phyloP scores from a whole-genome alignment of 2,113 vertebrate species.

The Gnathonemus longibarbis region DNA sequence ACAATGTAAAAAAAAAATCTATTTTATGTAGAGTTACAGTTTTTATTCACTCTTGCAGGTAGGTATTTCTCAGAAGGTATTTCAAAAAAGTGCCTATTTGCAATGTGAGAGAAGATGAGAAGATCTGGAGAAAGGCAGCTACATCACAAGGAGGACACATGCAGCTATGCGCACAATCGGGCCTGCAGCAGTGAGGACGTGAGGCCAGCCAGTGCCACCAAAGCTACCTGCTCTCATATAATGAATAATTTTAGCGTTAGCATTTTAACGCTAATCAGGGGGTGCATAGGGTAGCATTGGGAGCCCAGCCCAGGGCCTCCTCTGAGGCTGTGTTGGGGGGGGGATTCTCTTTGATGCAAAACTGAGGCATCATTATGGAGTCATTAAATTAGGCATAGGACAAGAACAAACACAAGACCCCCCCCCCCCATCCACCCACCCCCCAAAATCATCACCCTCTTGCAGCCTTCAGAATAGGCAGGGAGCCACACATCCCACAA shows the following conservation, averaged over 20 bases:
- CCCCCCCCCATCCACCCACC: background rate
- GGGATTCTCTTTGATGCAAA: background rate
- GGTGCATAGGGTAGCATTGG: too few relatives aligned
- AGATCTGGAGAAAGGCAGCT: background rate
- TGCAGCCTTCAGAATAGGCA: background rate
- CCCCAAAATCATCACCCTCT: slow-evolving; percentile 5
- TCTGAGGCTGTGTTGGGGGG: background rate
- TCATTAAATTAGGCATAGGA: slow-evolving; percentile 17
- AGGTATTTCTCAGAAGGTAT: background rate
- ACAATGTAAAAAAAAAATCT: background rate
- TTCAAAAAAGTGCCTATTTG: background rate
- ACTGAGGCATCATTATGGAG: slow-evolving; percentile 16
- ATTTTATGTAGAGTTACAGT: background rate
- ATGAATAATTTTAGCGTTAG: background rate
- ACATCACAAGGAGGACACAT: background rate
- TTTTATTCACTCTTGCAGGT: background rate
- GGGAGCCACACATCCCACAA: background rate
- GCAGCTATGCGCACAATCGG: background rate
- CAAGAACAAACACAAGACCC: background rate
- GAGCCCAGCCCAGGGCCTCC: background rate
- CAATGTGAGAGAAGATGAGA: background rate
- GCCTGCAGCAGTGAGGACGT: background rate
- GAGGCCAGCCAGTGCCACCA: background rate
- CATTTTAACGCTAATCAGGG: background rate
- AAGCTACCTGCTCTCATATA: background rate